Base-by-base conservation (phyloP, 2,797 vertebrate species). In the Ctenochaetus hawaiiensis region DNA sequence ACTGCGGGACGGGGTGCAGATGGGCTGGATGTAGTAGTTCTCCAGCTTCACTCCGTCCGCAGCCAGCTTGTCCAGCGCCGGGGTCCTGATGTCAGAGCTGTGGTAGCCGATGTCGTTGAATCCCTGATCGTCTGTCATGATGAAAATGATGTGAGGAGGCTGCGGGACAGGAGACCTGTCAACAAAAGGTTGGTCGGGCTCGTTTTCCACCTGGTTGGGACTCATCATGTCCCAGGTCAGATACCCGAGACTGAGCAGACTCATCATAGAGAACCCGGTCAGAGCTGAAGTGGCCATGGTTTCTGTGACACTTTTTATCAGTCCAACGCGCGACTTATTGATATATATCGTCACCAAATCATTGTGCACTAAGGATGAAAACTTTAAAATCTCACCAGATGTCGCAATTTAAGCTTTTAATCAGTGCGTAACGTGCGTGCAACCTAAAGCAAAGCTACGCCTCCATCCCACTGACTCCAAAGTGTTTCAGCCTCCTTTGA, bases 21-120 rank as follows among this genome's bases (percentile, higher is more conserved):
- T 98, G 73, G 98, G 98, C 78, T 99, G 98, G 83, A 99, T 96
- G 87, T 99, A 99, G 68, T 99, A 99, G 73, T 96, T 99, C 93
- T 99, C 98, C 92, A 99, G 90, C 72, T 97, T 98, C 22, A 99
- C 98, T 0, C 98, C 98, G 16, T 97, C 96, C 0, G 97, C 97
- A 0, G 98, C 98, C 89, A 99, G 94, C 66, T 96, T 96, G 90
- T 99, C 98, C 91, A 99, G 87, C 0, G 95, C 95, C 0, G 98
- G 98, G 0, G 98, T 99, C 92, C 94, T 96, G 72, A 99, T 99
- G 70, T 98, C 97, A 0, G 96, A 96, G 87, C 96, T 96, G 9
- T 99, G 98, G 62, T 99, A 99, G 37, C 98, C 98, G 0, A 99
- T 93, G 45, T 99, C 98, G 0, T 99, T 98, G 86, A 96, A 99